Evolutionary conservation across 1,140 invertebrate species (phyloP), one percentile per base, ranked within the genome.

Genomic region (Sminthurinus signatus): DNA sequence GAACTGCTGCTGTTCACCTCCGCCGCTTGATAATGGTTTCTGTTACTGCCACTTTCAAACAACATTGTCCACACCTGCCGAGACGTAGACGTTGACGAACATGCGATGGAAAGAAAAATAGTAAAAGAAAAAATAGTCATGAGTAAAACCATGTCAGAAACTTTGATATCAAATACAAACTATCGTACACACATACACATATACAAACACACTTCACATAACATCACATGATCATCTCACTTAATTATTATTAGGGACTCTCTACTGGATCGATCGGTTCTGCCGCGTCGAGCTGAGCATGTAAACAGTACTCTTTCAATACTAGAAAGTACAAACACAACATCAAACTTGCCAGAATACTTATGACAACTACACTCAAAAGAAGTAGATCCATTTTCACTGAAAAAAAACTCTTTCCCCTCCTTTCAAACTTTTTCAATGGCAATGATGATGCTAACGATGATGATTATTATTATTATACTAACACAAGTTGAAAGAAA

Each of bases 361-460:
- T 58, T 44, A 72, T 72, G 27, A 72, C 66, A 54, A 72, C 54
- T n/a, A 69, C 51, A 39, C 67, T 69, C n/a, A 72, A 46, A 39
- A 69, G 43, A 3, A 72, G 54, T 17, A 72, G 64, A 68, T 72
- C 70, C 70, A 72, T 72, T 52, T 52, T 52, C 19, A 3, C 32
- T 36, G n/a, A n/a, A n/a, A n/a, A n/a, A n/a, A n/a, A n/a, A n/a
- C n/a, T n/a, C n/a, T n/a, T n/a, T n/a, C n/a, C n/a, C n/a, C n/a
- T n/a, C n/a, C n/a, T n/a, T n/a, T n/a, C n/a, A n/a, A n/a, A n/a
- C n/a, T n/a, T n/a, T n/a, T n/a, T n/a, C n/a, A n/a, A n/a, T n/a
- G n/a, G n/a, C n/a, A n/a, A n/a, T n/a, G n/a, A n/a, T n/a, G n/a
- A n/a, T n/a, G n/a, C n/a, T n/a, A n/a, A n/a, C n/a, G n/a, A n/a